Conservation (phyloP, 2,888 invertebrate species). For the Beris chalybata region DNA sequence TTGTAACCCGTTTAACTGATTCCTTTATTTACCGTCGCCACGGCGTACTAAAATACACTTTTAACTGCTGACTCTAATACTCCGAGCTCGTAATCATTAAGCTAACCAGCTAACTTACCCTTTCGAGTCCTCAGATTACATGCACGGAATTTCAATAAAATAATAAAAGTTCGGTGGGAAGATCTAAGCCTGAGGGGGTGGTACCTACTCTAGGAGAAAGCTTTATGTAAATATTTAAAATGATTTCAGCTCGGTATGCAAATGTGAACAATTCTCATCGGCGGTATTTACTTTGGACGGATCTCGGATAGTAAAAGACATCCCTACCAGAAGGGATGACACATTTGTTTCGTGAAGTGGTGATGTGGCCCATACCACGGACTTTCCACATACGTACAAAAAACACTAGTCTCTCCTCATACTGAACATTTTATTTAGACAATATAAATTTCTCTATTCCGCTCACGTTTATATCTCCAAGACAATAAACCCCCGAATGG, state of each 20-base stretch:
- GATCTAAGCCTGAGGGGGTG: background rate
- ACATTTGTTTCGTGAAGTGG: conserved; percentile 24
- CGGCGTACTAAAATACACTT: background rate
- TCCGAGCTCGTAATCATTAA: background rate
- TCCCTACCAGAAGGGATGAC: conserved; percentile 24
- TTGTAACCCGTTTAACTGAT: background rate
- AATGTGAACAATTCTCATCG: conserved; percentile 32
- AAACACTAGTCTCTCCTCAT: background rate
- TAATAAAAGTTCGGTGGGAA: conserved; percentile 25
- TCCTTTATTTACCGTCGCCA: background rate
- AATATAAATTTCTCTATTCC: conserved; percentile 24
- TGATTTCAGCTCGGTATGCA: conserved; percentile 32
- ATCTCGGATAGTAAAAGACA: background rate
- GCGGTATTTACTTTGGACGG: conserved; percentile 8
- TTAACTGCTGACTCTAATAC: background rate
- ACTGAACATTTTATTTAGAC: background rate
- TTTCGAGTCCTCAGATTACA: conserved; percentile 16
- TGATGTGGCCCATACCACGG: background rate
- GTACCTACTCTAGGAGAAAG: background rate
- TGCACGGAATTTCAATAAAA: conserved; percentile 35
- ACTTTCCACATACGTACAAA: background rate
- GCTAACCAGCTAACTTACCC: background rate
- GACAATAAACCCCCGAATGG: conserved; percentile 30
- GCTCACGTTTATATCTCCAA: conserved; percentile 33
- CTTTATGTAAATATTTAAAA: conserved; percentile 34